These are phyloP conservation scores for Macaria notata DNA, from an alignment of 2,888 invertebrate species.

Conservation along the genomic window DNA sequence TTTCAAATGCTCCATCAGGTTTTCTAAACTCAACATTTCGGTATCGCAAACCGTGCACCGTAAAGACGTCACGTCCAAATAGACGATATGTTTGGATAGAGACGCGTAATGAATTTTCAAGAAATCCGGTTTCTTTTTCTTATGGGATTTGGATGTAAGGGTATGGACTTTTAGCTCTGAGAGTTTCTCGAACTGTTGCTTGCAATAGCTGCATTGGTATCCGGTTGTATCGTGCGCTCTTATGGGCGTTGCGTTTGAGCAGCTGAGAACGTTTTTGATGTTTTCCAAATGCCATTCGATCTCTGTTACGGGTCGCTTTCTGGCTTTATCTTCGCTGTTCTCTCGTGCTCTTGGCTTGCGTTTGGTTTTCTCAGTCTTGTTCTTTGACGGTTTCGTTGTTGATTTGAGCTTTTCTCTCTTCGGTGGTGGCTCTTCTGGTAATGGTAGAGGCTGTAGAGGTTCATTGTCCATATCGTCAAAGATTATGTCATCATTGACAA, in stretches of 20 bases:
- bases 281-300: conserved; percentile 62
- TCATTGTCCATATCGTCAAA: conserved; percentile 24
- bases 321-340: conserved; percentile 28
- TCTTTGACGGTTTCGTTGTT: background rate
- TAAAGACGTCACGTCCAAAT: conserved; percentile 57
- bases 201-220: conserved; percentile 62
- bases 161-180: conserved; percentile 56
- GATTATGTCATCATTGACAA: conserved; percentile 15
- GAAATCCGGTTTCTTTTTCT: conserved; percentile 45
- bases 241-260: conserved; percentile 62
- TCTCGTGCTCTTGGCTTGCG: conserved; percentile 15
- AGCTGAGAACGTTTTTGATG: conserved; percentile 50
- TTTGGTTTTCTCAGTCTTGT: conserved; percentile 3
- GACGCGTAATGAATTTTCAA: conserved; percentile 44
- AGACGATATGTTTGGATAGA: conserved; percentile 54
- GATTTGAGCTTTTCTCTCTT: conserved; percentile 15
- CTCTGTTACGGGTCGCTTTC: conserved; percentile 42
- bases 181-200: conserved; percentile 52
- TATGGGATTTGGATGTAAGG: conserved; percentile 29
- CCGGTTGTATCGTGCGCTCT: conserved; percentile 48
- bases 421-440: conserved; percentile 11
- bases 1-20: conserved; percentile 56
- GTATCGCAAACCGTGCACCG: conserved; percentile 52
- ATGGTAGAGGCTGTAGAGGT: conserved; percentile 12
- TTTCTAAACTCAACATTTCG: conserved; percentile 44